Conservation (phyloP, 2,888 invertebrate genomes). For the Crocallis elinguaria region DNA sequence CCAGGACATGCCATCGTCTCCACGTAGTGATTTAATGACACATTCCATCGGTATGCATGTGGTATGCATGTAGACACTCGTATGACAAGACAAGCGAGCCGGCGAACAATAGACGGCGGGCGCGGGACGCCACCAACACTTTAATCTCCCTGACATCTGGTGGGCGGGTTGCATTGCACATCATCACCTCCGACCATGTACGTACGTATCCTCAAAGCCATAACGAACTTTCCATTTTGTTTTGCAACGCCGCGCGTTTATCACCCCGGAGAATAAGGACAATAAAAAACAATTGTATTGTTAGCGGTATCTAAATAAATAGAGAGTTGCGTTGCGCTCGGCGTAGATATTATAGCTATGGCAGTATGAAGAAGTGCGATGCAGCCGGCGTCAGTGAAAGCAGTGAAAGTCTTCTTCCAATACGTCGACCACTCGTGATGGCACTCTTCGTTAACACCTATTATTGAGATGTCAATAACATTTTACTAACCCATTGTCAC, state of each 20-base stretch:
- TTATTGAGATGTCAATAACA: slow-evolving; percentile 47
- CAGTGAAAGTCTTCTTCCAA: slow-evolving; percentile 74
- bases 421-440: slow-evolving; percentile 44
- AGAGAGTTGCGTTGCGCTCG: slow-evolving; percentile 67
- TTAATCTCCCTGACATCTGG: slow-evolving; percentile 60
- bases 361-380: slow-evolving; percentile 60
- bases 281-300: slow-evolving; percentile 72
- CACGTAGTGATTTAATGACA: slow-evolving; percentile 39
- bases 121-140: slow-evolving; percentile 68
- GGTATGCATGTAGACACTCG: slow-evolving; percentile 6
- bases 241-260: slow-evolving; percentile 69
- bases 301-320: slow-evolving; percentile 75
- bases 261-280: slow-evolving; percentile 67
- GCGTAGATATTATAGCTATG: slow-evolving; percentile 55
- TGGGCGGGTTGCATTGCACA: slow-evolving; percentile 75
- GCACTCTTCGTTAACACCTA: slow-evolving; percentile 59
- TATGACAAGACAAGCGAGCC: slow-evolving; percentile 27
- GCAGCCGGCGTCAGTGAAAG: slow-evolving; percentile 75
- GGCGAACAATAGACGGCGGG: slow-evolving; percentile 59
- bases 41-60: slow-evolving; percentile 45
- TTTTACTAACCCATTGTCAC: slow-evolving; percentile 15
- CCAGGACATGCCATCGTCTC: background rate
- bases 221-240: slow-evolving; percentile 76
- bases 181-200: slow-evolving; percentile 72
- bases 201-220: slow-evolving; percentile 58